Percentiles rank a stretch among this genome's conserved stretches.
These are phyloP conservation scores for Leucosticte australis DNA, from an alignment of 2,113 vertebrate genomes.

Conservation along the genomic window DNA sequence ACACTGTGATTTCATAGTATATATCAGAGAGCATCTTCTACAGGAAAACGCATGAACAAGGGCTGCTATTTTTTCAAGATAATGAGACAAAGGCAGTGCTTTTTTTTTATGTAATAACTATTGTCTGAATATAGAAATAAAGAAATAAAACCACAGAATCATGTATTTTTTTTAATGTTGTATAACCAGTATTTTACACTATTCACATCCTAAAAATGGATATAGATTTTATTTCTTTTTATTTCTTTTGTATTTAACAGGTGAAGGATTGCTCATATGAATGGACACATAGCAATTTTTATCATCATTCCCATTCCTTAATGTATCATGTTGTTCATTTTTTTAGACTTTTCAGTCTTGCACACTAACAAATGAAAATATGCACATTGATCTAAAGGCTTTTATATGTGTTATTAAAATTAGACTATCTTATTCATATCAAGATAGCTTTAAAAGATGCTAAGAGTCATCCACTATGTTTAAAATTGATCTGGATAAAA, in stretches of 20 bases:
- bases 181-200: neutral
- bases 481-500: neutral
- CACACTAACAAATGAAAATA: neutral
- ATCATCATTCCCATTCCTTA: neutral
- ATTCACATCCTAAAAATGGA: neutral
- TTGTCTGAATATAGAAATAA: neutral
- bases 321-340: neutral
- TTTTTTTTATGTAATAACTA: neutral
- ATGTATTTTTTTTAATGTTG: neutral
- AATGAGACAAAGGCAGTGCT: neutral
- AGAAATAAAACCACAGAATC: neutral
- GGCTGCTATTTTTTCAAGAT: neutral
- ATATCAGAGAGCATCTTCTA: neutral
- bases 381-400: neutral
- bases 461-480: neutral
- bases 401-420: neutral
- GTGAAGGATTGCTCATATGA: neutral
- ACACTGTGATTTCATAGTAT: neutral
- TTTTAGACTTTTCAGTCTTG: neutral
- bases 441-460: neutral
- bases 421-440: neutral
- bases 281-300: neutral
- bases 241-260: neutral
- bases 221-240: neutral
- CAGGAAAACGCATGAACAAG: neutral